Percentiles rank a stretch among this genome's conserved stretches.
Conservation (phyloP, 2,113 vertebrate genomes). For the Ptilorrhoa leucosticta region DNA sequence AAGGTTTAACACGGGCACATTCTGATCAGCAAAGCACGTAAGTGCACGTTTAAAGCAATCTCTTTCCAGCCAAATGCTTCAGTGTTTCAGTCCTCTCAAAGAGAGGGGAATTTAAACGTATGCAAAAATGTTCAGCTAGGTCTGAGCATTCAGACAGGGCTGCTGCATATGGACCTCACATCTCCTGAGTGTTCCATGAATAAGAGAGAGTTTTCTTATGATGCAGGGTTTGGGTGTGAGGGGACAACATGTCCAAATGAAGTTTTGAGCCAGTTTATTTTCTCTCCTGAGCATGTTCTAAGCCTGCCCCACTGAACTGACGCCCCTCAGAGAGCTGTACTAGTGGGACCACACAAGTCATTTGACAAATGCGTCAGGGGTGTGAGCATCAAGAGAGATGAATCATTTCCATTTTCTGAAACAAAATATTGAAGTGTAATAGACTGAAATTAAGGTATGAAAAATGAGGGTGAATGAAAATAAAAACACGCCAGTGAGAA, state of each 20-base stretch:
- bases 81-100: background rate
- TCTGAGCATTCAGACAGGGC: background rate
- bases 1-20: conserved; percentile 20
- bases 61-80: background rate
- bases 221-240: background rate
- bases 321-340: background rate
- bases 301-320: background rate
- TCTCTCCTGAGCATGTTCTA: background rate
- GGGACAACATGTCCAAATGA: background rate
- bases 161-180: accelerated
- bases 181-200: background rate
- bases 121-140: background rate
- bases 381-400: background rate
- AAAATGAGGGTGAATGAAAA: background rate
- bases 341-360: background rate
- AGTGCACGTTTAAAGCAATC: background rate
- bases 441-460: background rate
- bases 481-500: background rate
- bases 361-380: background rate
- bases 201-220: background rate
- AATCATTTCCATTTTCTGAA: background rate
- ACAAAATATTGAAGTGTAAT: background rate
- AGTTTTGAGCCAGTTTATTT: background rate
- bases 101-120: background rate
- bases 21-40: background rate